Conservation (phyloP, 2,888 invertebrate genomes). For the Chalcis sispes region DNA sequence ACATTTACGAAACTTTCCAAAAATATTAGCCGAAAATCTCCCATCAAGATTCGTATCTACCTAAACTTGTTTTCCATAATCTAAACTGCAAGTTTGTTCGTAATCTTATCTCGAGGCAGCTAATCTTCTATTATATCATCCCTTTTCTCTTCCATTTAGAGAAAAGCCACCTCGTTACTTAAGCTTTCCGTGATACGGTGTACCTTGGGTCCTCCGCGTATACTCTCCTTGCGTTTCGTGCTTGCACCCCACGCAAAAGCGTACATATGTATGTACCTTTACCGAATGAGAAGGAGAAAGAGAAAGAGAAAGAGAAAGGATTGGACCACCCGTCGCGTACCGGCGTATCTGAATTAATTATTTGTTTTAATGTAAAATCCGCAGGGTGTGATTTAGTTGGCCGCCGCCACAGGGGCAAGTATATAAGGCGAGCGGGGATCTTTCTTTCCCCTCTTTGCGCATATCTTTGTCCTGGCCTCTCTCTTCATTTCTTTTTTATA, state of each 20-base stretch:
- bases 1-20: too few relatives aligned
- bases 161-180: constrained; percentile 49
- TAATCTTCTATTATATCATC: constrained; percentile 51
- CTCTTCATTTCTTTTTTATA: too few relatives aligned
- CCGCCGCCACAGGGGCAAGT: constrained; percentile 69
- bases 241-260: too few relatives aligned
- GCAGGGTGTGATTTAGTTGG: constrained; percentile 74
- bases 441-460: constrained; percentile 19
- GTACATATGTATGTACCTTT: too few relatives aligned
- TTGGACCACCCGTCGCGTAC: constrained; percentile 72
- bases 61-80: too few relatives aligned
- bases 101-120: too few relatives aligned
- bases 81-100: too few relatives aligned
- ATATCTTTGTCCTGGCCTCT: constrained; percentile 38
- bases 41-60: constrained; percentile 7
- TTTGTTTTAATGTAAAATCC: constrained; percentile 76
- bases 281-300: neutral
- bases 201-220: too few relatives aligned
- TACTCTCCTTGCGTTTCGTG: too few relatives aligned
- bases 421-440: constrained; percentile 57
- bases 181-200: neutral
- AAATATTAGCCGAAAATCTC: too few relatives aligned
- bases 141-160: constrained; percentile 33
- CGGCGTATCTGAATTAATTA: constrained; percentile 74
- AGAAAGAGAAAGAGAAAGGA: neutral